Evolutionary conservation across 2,888 invertebrate genomes (phyloP).

Genomic region (Ennomos erosarius): DNA sequence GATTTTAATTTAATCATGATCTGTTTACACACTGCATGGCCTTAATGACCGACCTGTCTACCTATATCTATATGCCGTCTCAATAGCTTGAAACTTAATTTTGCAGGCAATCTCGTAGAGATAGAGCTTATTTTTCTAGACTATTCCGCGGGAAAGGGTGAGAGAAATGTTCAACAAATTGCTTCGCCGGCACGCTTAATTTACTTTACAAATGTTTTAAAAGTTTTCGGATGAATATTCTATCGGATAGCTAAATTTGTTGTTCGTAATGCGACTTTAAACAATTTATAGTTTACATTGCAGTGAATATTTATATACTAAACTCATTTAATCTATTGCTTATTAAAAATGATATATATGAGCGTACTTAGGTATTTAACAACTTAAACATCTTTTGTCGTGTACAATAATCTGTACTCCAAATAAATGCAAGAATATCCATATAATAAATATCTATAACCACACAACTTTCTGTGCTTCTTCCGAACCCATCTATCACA

Average conservation of each 20-base stretch:
- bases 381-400: no score
- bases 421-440: no score
- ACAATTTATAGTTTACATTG: conserved; percentile 25
- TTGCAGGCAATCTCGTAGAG: conserved; percentile 28
- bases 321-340: no score
- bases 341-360: no score
- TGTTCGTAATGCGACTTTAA: conserved; percentile 38
- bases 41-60: conserved; percentile 23
- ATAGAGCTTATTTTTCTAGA: conserved; percentile 39
- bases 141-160: conserved; percentile 36
- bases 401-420: no score
- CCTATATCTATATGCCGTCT: conserved; percentile 15
- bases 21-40: no score
- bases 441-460: no score
- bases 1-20: no score
- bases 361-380: no score
- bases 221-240: conserved; percentile 62
- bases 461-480: conserved; percentile 25
- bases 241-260: conserved; percentile 50
- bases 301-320: neutral
- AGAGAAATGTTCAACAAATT: conserved; percentile 66
- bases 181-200: conserved; percentile 67
- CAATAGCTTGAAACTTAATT: conserved; percentile 36
- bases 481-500: conserved; percentile 72
- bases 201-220: conserved; percentile 73